Evolutionary conservation across 1,140 invertebrate species (phyloP).

Genomic region (Yoshiicerus persimilis): DNA sequence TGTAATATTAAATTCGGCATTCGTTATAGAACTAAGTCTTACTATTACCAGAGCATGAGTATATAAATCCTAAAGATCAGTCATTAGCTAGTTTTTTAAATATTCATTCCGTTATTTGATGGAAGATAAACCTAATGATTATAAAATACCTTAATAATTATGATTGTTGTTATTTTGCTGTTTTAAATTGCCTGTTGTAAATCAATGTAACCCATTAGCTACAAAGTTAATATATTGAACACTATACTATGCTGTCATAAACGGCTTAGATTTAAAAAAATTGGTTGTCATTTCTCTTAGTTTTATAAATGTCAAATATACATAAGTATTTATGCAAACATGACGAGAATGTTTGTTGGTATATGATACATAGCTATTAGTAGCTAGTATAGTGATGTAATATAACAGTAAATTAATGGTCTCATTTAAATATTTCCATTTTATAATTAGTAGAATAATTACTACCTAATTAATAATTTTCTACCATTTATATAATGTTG

Average conservation of each 20-base stretch:
- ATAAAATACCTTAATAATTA: not conserved
- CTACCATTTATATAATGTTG: conserved; percentile 7
- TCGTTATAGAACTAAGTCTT: not conserved
- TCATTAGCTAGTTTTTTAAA: not conserved
- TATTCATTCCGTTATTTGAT: not conserved
- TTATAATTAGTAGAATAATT: too few relatives aligned
- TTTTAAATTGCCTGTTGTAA: not conserved
- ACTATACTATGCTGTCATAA: not conserved
- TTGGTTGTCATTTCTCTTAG: not conserved
- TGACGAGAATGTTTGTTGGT: conserved; percentile 15
- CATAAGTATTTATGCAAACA: conserved; percentile 10
- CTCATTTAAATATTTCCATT: not conserved
- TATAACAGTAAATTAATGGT: not conserved
- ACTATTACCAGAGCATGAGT: not conserved
- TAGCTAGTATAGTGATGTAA: not conserved
- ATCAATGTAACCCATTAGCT: not conserved
- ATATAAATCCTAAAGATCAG: not conserved
- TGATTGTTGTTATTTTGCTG: not conserved
- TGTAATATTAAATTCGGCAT: too few relatives aligned
- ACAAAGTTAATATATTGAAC: too few relatives aligned
- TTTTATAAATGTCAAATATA: not conserved
- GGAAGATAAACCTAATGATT: not conserved
- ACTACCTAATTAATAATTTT: not conserved
- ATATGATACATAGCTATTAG: not conserved
- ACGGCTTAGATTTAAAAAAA: not conserved